These are phyloP conservation scores for Alexandromys fortis DNA, from an alignment of 2,113 vertebrate species.

Conservation along the genomic window DNA sequence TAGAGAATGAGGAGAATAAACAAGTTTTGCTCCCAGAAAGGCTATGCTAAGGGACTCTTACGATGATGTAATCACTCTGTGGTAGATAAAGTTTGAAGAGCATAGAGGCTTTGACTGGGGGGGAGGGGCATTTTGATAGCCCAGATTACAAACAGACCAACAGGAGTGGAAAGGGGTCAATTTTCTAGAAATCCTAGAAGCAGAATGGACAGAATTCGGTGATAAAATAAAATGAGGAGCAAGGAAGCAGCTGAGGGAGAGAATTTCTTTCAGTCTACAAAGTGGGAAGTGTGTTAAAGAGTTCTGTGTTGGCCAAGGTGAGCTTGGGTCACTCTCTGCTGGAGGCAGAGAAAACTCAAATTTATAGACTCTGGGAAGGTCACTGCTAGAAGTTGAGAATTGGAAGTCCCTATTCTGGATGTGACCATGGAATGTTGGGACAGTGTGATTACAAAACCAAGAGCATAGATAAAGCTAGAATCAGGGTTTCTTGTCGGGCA, in stretches of 20 bases:
- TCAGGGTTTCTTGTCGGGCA: not conserved
- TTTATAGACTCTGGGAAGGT: not conserved
- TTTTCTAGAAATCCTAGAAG: not conserved
- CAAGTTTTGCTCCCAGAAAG: not conserved
- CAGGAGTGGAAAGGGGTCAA: not conserved
- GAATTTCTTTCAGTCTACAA: not conserved
- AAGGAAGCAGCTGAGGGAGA: not conserved
- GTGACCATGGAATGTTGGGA: not conserved
- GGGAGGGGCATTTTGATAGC: not conserved
- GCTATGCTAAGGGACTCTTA: not conserved
- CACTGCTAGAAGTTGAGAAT: not conserved
- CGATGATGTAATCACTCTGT: not conserved
- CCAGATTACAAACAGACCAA: slow-evolving; percentile 15
- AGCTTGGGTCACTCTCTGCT: not conserved
- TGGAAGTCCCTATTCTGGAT: not conserved
- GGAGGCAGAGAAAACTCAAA: not conserved
- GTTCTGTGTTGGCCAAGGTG: not conserved
- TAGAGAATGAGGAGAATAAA: too few species aligned
- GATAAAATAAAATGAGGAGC: not conserved
- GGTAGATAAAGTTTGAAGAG: not conserved
- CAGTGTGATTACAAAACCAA: not conserved
- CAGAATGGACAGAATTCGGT: not conserved
- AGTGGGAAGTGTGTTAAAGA: not conserved
- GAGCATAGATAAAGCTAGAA: not conserved
- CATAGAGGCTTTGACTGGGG: not conserved